These are phyloP conservation scores for Caenorhabditis parvicauda DNA, from an alignment of 2,888 invertebrate genomes.

Conservation along the genomic window DNA sequence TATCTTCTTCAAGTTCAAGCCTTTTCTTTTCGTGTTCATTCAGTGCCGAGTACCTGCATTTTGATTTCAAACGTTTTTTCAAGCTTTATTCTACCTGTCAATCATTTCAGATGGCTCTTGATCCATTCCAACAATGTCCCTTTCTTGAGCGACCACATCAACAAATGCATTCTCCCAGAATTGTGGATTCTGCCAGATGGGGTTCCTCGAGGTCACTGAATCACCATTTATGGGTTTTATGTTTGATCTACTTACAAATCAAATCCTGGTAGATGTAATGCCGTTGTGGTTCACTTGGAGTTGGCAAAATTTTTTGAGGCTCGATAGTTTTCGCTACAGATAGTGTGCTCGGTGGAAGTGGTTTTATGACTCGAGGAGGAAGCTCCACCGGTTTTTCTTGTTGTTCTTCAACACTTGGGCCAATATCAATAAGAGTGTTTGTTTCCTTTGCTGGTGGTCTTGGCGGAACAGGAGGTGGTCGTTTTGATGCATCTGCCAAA, in stretches of 20 bases:
- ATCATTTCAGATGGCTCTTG: conserved; percentile 69
- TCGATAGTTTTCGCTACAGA: too few relatives aligned
- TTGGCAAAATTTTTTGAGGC: conserved; percentile 30
- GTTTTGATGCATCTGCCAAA: conserved; percentile 2
- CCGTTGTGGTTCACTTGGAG: conserved; percentile 38
- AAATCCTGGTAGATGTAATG: conserved; percentile 58
- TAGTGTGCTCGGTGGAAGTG: conserved; percentile 19
- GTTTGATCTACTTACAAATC: conserved; percentile 34
- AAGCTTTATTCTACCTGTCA: conserved; percentile 37
- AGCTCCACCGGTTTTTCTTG: background rate
- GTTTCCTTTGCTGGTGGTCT: conserved; percentile 17
- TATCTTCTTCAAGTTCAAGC: conserved; percentile 94
- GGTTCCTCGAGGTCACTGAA: conserved; percentile 39
- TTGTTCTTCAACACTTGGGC: background rate
- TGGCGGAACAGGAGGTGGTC: conserved; percentile 32
- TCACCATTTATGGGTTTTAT: background rate
- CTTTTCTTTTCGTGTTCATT: conserved; percentile 72
- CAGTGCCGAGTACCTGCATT: conserved; percentile 50
- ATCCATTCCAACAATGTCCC: conserved; percentile 99
- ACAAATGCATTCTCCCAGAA: conserved; percentile 99
- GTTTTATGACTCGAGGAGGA: conserved; percentile 10
- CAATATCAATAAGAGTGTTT: background rate
- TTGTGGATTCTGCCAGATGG: conserved; percentile 95
- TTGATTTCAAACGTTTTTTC: background rate
- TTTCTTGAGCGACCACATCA: conserved; percentile 92